Conservation (phyloP, 1,140 invertebrate species). For the Oedothorax gibbosus region DNA sequence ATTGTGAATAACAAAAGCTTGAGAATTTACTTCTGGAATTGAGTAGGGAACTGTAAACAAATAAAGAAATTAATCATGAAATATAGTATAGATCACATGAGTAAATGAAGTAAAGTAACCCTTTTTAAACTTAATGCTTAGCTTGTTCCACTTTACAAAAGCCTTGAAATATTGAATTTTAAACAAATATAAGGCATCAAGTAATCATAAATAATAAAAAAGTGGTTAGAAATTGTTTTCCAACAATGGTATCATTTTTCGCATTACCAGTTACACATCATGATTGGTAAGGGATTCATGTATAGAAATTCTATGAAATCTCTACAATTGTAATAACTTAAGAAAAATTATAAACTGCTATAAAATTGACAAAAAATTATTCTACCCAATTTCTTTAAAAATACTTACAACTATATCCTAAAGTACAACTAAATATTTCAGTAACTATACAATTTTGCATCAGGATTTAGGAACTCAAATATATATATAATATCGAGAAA, state of each 20-base stretch:
- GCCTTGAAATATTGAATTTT: background rate
- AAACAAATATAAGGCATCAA: background rate
- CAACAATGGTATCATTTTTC: no score
- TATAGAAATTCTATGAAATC: no score
- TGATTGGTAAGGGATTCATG: no score
- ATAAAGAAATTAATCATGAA: background rate
- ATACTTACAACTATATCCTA: background rate
- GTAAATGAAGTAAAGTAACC: background rate
- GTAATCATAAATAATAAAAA: background rate
- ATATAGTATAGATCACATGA: background rate
- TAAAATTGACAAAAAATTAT: background rate
- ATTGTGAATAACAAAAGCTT: constrained; percentile 39
- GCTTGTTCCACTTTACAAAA: background rate
- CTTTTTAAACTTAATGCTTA: background rate
- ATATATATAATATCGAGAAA: background rate
- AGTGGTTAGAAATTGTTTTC: background rate
- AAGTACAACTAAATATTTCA: background rate
- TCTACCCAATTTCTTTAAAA: background rate
- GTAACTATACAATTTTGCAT: background rate
- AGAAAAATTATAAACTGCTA: background rate
- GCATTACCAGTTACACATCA: no score
- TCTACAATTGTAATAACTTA: no score
- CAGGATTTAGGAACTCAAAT: background rate
- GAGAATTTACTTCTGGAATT: constrained; percentile 18
- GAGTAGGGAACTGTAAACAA: constrained; percentile 41